A percentile compares a stretch with the other conserved stretches of the same genome.
phyloP scores from a whole-genome alignment of 2,113 vertebrate species.

The Entomyzon cyanotis region DNA sequence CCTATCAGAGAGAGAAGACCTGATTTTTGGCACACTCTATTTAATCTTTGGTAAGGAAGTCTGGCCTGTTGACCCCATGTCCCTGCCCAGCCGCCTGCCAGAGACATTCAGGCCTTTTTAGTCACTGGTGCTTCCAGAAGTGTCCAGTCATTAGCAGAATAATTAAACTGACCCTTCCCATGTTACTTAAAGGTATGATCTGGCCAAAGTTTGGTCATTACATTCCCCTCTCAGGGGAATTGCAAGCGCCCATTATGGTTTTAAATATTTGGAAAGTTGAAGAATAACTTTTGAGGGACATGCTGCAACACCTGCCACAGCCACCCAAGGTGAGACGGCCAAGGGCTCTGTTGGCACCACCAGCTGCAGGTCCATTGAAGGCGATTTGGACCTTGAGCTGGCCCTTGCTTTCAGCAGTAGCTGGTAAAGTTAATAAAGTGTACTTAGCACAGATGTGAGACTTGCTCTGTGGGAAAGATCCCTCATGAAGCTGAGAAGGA shows the following conservation, averaged over 20 bases:
- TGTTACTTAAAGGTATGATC: not conserved
- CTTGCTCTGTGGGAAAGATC: not conserved
- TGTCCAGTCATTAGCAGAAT: not conserved
- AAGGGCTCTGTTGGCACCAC: not conserved
- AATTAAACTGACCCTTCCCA: not conserved
- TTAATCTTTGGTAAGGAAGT: slow-evolving; percentile 78
- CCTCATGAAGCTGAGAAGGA: not conserved
- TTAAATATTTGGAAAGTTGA: not conserved
- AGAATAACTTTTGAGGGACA: rapidly evolving
- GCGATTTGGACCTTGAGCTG: not conserved
- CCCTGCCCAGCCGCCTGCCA: not conserved
- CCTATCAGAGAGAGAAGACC: slow-evolving; percentile 79
- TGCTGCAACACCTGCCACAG: not conserved
- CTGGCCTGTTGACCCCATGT: not conserved
- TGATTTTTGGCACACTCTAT: slow-evolving; percentile 80
- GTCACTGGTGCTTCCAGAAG: not conserved
- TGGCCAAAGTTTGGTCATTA: not conserved
- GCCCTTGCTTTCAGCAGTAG: not conserved
- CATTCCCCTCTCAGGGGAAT: not conserved
- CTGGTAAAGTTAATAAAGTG: not conserved
- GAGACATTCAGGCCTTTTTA: not conserved
- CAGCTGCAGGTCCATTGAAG: not conserved
- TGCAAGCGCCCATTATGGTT: not conserved
- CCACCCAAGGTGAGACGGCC: rapidly evolving
- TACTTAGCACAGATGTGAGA: not conserved